These are phyloP conservation scores for Goniozus legneri DNA, from an alignment of 1,140 invertebrate genomes.

Conservation along the genomic window DNA sequence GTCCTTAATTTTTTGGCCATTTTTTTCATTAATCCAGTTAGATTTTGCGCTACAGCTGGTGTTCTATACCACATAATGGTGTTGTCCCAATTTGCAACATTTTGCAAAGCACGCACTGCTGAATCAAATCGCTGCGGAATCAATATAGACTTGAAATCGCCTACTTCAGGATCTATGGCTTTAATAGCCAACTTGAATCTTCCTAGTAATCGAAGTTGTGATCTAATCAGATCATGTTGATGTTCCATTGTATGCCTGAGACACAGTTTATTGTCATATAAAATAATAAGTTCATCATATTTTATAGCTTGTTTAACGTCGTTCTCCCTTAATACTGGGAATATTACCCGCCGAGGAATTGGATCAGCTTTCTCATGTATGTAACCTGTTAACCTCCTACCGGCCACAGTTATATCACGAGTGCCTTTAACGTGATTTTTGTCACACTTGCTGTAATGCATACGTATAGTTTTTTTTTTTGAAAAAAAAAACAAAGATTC, in stretches of 20 bases:
- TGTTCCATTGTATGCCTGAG: slow-evolving; percentile 8
- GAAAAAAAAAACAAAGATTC: slow-evolving; percentile 13
- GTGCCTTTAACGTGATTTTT: not conserved
- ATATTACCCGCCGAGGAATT: slow-evolving; percentile 5
- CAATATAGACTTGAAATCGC: slow-evolving; percentile 15
- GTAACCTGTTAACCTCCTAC: slow-evolving; percentile 2
- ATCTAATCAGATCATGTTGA: slow-evolving; percentile 13
- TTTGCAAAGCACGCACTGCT: slow-evolving; percentile 2
- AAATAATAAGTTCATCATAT: slow-evolving; percentile 16
- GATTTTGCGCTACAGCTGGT: slow-evolving; percentile 1
- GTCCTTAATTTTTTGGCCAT: slow-evolving; percentile 5
- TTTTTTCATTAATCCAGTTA: slow-evolving; percentile 9
- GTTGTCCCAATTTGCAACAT: slow-evolving; percentile 5
- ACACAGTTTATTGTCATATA: slow-evolving; percentile 16
- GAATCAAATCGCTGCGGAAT: slow-evolving; percentile 12
- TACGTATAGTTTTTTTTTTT: slow-evolving; percentile 9
- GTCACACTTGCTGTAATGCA: slow-evolving; percentile 10
- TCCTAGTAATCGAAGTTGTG: slow-evolving; percentile 8
- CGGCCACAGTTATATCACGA: slow-evolving; percentile 1
- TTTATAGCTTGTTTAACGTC: slow-evolving; percentile 8
- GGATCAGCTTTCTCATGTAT: slow-evolving; percentile 12
- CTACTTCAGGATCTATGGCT: slow-evolving; percentile 4
- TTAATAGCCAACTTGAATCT: slow-evolving; percentile 10
- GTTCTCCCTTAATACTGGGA: slow-evolving; percentile 16
- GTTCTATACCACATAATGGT: not conserved